These are phyloP conservation scores for Clusia tigrina DNA, from an alignment of 2,888 invertebrate genomes.

Conservation along the genomic window DNA sequence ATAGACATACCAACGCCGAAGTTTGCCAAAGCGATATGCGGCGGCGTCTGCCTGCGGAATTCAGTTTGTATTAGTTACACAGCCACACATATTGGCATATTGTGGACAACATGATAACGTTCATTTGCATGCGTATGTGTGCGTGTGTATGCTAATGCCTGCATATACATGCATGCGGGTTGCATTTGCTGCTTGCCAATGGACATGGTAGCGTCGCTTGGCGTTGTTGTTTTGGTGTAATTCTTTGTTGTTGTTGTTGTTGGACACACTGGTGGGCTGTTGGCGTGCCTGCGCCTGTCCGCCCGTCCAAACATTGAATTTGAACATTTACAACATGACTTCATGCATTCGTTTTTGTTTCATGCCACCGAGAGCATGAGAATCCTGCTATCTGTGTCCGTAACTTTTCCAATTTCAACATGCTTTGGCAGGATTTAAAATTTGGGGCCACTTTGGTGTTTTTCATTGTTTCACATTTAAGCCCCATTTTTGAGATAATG, in stretches of 20 bases:
- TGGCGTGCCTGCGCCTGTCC: background rate
- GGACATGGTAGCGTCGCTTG: background rate
- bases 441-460: background rate
- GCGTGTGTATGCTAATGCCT: background rate
- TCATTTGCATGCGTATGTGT: constrained; percentile 9
- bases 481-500: no score
- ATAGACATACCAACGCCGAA: no score
- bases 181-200: background rate
- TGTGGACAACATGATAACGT: background rate
- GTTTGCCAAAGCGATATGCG: background rate
- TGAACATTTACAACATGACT: constrained; percentile 15
- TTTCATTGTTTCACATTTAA: background rate
- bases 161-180: background rate
- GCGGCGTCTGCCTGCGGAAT: background rate
- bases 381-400: constrained; percentile 17
- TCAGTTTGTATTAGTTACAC: background rate
- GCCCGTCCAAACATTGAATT: background rate
- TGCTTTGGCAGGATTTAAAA: constrained; percentile 19
- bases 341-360: background rate
- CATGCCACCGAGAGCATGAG: constrained; percentile 16
- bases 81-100: background rate
- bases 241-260: background rate
- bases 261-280: background rate
- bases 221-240: background rate
- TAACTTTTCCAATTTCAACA: constrained; percentile 30